phyloP scores from a whole-genome alignment of 2,113 vertebrate genomes.

The Forbesichthys agassizii region DNA sequence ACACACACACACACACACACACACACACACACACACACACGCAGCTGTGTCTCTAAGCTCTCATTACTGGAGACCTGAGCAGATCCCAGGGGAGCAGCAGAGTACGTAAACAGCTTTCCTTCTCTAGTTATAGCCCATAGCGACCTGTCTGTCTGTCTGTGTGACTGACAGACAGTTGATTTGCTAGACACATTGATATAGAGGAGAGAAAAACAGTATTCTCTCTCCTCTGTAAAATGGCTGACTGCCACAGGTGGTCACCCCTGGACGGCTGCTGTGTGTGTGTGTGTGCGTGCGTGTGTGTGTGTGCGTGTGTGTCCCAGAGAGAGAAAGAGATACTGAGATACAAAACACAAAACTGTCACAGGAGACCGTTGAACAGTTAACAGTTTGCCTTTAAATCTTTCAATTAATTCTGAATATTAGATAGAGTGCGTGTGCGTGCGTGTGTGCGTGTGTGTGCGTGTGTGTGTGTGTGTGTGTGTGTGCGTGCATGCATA shows the following conservation, averaged over 20 bases:
- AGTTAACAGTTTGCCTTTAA: too few relatives aligned
- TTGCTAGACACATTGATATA: background rate
- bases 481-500: too few relatives aligned
- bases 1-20: constrained; percentile 7
- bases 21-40: constrained; percentile 17
- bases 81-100: constrained; percentile 44
- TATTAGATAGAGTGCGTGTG: too few relatives aligned
- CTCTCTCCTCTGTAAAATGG: constrained; percentile 34
- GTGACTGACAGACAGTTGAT: background rate
- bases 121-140: constrained; percentile 23
- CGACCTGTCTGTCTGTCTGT: constrained; percentile 4
- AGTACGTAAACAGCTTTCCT: constrained; percentile 49
- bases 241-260: constrained; percentile 38
- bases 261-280: background rate
- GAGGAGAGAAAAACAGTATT: constrained; percentile 17
- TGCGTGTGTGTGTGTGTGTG: too few relatives aligned
- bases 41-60: constrained; percentile 50
- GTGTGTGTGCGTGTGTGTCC: background rate
- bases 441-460: too few relatives aligned
- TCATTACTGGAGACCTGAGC: constrained; percentile 54
- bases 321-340: background rate
- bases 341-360: background rate
- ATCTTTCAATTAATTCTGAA: too few relatives aligned
- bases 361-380: too few relatives aligned
- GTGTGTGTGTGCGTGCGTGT: background rate